Base-by-base conservation (phyloP, 2,113 vertebrate genomes). In the Cinclus cinclus region DNA sequence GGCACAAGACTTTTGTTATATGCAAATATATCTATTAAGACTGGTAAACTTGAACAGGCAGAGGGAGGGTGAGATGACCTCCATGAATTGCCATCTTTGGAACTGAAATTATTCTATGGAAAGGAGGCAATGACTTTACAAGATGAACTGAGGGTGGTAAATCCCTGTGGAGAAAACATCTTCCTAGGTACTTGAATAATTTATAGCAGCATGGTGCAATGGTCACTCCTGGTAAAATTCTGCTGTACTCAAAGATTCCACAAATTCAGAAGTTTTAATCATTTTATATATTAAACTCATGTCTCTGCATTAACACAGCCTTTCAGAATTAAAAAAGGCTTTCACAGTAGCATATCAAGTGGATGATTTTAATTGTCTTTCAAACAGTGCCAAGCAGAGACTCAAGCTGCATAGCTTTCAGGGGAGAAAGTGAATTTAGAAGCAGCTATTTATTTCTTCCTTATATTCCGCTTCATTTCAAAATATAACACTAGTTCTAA, bases 171-270 rank as follows among this genome's bases (percentile, higher is more conserved):
- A 87, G 77, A 79, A 84, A 92, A 91, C 55, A 89, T 49, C 62
- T 79, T 84, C 42, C 58, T 11, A 58, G 42, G 39, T 31, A 64
- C 63, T 4, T 92, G 85, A 95, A 95, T 91, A 91, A 89, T 94
- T 91, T 62, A 83, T 30, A 91, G 53, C 62, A 91, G 37, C n/a
- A 89, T 47, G 84, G 88, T 79, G 70, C 65, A 96, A 64, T 60
- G 65, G 84, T 73, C 74, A 89, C 41, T 89, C 46, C 52, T 84
- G 67, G 62, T 56, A 87, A 92, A 89, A 78, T 17, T 71, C 77
- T 89, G 58, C 35, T 42, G 27, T 35, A 20, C 12, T 92, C 53
- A 69, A 89, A 78, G 37, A 91, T 69, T 50, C 41, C 47, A 82
- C 1, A 4, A 44, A 71, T 87, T 74, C 83, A 70, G 53, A 41